Conservation (phyloP, 2,888 invertebrate genomes). For the Eumerus sabulonum region DNA sequence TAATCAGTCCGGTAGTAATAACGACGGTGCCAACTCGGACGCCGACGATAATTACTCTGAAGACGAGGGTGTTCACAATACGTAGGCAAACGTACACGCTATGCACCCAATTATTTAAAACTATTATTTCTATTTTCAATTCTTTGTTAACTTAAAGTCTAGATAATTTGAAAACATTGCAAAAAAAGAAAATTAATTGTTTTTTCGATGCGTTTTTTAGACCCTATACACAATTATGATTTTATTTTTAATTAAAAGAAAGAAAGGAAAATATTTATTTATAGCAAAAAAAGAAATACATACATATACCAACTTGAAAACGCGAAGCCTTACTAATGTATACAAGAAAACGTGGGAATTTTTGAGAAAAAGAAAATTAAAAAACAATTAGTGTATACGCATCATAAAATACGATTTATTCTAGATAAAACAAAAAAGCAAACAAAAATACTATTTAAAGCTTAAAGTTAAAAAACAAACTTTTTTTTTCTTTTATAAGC, state of each 20-base stretch:
- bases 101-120: conserved; percentile 46
- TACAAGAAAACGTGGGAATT: conserved; percentile 69
- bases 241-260: conserved; percentile 36
- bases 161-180: conserved; percentile 31
- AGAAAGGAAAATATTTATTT: conserved; percentile 45
- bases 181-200: neutral
- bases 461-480: conserved; percentile 28
- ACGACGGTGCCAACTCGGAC: conserved; percentile 75
- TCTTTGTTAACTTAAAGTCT: conserved; percentile 35
- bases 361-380: conserved; percentile 19
- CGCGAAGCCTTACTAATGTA: conserved; percentile 79
- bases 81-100: conserved; percentile 71
- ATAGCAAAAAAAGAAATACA: conserved; percentile 55
- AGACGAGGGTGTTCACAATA: conserved; percentile 78
- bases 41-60: conserved; percentile 78
- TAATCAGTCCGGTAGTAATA: conserved; percentile 77
- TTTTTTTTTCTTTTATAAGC: conserved; percentile 36
- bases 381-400: conserved; percentile 67
- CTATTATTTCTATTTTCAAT: conserved; percentile 37
- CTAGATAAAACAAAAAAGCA: conserved; percentile 53
- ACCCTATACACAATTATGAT: conserved; percentile 11
- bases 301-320: conserved; percentile 70
- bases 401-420: conserved; percentile 73
- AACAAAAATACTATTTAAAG: conserved; percentile 39
- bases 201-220: conserved; percentile 57